These are phyloP conservation scores for Cybosia mesomella DNA, from an alignment of 2,888 invertebrate genomes.

Conservation along the genomic window DNA sequence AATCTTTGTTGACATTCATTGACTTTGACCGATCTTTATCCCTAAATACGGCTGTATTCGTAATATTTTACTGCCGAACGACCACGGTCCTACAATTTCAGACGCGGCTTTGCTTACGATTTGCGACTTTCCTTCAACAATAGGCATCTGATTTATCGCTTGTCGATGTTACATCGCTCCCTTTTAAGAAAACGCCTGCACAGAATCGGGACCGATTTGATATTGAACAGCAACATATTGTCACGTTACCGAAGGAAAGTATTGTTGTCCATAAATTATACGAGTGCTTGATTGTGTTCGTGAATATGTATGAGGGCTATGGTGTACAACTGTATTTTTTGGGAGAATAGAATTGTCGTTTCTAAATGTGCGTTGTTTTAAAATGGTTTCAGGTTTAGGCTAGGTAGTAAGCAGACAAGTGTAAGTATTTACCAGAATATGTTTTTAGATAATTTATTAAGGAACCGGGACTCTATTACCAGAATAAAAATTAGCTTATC, in stretches of 20 bases:
- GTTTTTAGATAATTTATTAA: background rate
- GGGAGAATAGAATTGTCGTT: conserved; percentile 24
- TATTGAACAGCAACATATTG: conserved; percentile 57
- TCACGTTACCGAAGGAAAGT: conserved; percentile 48
- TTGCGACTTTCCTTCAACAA: conserved; percentile 70
- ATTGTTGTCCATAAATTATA: conserved; percentile 52
- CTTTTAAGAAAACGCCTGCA: conserved; percentile 66
- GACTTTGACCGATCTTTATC: conserved; percentile 31
- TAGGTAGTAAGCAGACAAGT: too few relatives aligned
- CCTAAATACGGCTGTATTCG: conserved; percentile 49
- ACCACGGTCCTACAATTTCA: conserved; percentile 56
- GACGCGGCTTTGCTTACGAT: conserved; percentile 64
- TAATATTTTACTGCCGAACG: conserved; percentile 53
- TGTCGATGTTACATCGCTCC: conserved; percentile 63
- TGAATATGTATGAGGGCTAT: conserved; percentile 44
- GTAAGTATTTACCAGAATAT: background rate
- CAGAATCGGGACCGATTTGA: conserved; percentile 57
- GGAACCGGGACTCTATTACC: too few relatives aligned
- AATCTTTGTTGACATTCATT: conserved; percentile 36
- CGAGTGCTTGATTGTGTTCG: conserved; percentile 46
- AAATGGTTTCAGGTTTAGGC: conserved; percentile 3
- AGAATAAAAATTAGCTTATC: too few relatives aligned
- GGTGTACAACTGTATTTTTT: conserved; percentile 19
- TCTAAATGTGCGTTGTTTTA: conserved; percentile 32
- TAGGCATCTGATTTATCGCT: conserved; percentile 71